Evolutionary conservation across 2,797 vertebrate species (phyloP).

Genomic region (Sciurus vulgaris): DNA sequence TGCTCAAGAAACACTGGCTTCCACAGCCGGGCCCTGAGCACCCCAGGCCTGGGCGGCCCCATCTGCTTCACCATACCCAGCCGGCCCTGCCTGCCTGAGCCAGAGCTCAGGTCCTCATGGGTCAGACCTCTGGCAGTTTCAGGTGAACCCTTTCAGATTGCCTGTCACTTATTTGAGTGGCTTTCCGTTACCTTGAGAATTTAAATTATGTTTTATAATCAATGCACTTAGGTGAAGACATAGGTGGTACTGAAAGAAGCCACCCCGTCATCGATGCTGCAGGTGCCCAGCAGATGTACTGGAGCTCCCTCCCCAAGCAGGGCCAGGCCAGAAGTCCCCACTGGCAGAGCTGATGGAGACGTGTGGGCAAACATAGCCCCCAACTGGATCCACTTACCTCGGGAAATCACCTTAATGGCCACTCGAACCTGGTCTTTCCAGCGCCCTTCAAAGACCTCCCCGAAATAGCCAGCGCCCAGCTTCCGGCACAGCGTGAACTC

Average conservation of each 20-base stretch:
- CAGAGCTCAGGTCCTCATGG: neutral
- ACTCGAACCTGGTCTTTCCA: slow-evolving; percentile 91
- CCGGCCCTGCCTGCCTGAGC: neutral
- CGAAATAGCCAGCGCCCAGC: slow-evolving; percentile 91
- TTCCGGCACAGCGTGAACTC: slow-evolving; percentile 89
- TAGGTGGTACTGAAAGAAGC: neutral
- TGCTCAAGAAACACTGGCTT: neutral
- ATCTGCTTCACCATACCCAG: too few relatives aligned
- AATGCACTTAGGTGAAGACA: neutral
- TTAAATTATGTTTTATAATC: neutral
- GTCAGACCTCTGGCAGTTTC: neutral
- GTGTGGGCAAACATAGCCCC: too few relatives aligned
- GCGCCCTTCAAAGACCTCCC: slow-evolving; percentile 90
- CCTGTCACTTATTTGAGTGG: neutral
- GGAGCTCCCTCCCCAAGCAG: too few relatives aligned
- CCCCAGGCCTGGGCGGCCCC: neutral
- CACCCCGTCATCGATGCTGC: rapidly evolving
- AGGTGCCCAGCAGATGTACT: neutral
- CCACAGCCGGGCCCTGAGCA: rapidly evolving
- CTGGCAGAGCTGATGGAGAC: too few relatives aligned
- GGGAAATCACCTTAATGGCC: slow-evolving; percentile 87
- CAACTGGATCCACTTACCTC: slow-evolving; percentile 74
- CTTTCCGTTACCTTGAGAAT: neutral
- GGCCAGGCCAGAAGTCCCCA: neutral
- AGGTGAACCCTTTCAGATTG: neutral